Evolutionary conservation across 2,113 vertebrate species (phyloP).

Genomic region (Odontesthes bonariensis): DNA sequence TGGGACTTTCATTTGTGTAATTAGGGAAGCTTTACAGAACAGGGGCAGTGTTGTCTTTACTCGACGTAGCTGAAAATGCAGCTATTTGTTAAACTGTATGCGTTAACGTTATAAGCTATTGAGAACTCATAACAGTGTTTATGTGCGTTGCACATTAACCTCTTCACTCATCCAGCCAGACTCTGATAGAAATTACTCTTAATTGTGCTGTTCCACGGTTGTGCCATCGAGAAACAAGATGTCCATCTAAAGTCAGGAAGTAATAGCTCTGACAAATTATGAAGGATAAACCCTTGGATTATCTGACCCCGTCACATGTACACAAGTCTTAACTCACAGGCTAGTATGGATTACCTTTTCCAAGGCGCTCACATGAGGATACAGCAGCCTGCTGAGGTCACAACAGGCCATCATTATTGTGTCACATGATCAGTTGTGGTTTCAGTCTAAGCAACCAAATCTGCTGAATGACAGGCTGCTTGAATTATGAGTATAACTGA

Average conservation of each 20-base stretch:
- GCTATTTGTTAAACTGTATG: too few relatives aligned
- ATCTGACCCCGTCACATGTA: constrained; percentile 16
- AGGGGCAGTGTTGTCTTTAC: too few relatives aligned
- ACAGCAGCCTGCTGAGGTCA: constrained; percentile 43
- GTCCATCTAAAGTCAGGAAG: constrained; percentile 2
- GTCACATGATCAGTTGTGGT: constrained; percentile 42
- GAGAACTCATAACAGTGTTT: background rate
- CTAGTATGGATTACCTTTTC: constrained; percentile 18
- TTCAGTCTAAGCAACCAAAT: constrained; percentile 23
- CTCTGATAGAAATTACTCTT: constrained; percentile 32
- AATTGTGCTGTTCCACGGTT: constrained; percentile 24
- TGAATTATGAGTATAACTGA: constrained; percentile 44
- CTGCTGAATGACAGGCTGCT: constrained; percentile 44
- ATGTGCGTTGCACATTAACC: too few relatives aligned
- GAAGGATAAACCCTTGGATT: constrained; percentile 37
- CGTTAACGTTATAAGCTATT: background rate
- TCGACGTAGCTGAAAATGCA: too few relatives aligned
- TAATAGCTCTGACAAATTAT: constrained; percentile 26
- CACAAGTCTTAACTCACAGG: constrained; percentile 6
- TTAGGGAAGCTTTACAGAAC: too few relatives aligned
- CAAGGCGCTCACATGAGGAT: constrained; percentile 32
- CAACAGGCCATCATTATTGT: constrained; percentile 24
- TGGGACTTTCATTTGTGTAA: too few relatives aligned
- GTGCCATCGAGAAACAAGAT: background rate
- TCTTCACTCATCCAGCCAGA: background rate